phyloP scores from a whole-genome alignment of 1,140 invertebrate genomes.

The Leptoteleia sp. region DNA sequence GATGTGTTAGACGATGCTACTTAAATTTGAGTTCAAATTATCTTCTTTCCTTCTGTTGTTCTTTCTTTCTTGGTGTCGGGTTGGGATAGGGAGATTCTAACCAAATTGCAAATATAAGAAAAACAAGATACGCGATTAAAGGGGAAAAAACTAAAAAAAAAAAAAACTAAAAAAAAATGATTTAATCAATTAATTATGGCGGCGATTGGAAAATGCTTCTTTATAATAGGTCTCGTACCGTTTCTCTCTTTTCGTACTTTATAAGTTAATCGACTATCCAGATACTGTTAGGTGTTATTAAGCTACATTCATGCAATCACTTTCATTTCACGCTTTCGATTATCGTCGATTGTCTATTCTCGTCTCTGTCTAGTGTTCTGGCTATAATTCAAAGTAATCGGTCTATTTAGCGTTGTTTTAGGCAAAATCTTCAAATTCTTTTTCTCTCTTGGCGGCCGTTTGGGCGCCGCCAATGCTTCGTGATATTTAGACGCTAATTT shows the following conservation, averaged over 20 bases:
- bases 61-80: constrained; percentile 73
- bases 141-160: constrained; percentile 54
- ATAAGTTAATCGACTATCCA: constrained; percentile 27
- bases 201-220: constrained; percentile 59
- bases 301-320: constrained; percentile 35
- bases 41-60: constrained; percentile 53
- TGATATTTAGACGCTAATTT: constrained; percentile 79
- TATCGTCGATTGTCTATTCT: constrained; percentile 12
- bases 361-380: constrained; percentile 9
- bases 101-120: constrained; percentile 68
- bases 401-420: constrained; percentile 28
- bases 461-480: constrained; percentile 63
- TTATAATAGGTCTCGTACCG: constrained; percentile 43
- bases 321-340: constrained; percentile 9
- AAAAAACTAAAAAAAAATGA: constrained; percentile 52
- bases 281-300: no score
- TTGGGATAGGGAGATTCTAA: constrained; percentile 73
- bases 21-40: constrained; percentile 56
- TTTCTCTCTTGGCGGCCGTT: constrained; percentile 41
- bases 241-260: constrained; percentile 46
- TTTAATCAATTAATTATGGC: constrained; percentile 16
- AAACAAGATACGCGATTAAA: constrained; percentile 45
- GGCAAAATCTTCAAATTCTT: constrained; percentile 56
- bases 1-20: constrained; percentile 40
- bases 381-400: constrained; percentile 22